Percentiles rank a stretch among this genome's conserved stretches.
Evolutionary conservation across 2,888 invertebrate species (phyloP).

Genomic region (Netelia inedita): DNA sequence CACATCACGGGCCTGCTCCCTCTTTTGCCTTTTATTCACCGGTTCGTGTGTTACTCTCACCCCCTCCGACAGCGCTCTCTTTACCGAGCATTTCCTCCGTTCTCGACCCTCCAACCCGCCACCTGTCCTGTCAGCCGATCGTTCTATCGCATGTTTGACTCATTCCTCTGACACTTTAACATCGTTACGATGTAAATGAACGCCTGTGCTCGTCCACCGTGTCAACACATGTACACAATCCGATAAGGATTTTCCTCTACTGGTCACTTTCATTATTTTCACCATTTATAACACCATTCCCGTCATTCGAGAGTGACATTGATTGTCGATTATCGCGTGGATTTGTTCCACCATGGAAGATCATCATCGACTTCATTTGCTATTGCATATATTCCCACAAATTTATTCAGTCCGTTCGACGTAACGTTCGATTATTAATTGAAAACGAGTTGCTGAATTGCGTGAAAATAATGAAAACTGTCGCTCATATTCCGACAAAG

Average conservation of each 20-base stretch:
- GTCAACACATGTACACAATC: constrained; percentile 69
- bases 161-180: constrained; percentile 74
- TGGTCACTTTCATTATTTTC: constrained; percentile 26
- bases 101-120: not conserved
- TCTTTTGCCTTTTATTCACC: constrained; percentile 42
- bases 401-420: not conserved
- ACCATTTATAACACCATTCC: not conserved
- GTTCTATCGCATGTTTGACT: constrained; percentile 75
- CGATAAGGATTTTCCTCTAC: constrained; percentile 3
- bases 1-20: not conserved
- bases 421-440: no score
- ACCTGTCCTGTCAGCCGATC: not conserved
- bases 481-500: no score
- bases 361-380: not conserved
- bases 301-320: constrained; percentile 1
- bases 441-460: no score
- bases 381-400: not conserved
- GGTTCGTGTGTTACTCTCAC: constrained; percentile 12
- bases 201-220: constrained; percentile 57
- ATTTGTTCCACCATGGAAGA: constrained; percentile 6
- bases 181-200: constrained; percentile 79
- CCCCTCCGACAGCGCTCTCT: not conserved
- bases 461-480: no score
- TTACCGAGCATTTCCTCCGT: constrained; percentile 11
- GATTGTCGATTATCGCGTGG: constrained; percentile 14